phyloP scores from a whole-genome alignment of 2,888 invertebrate genomes.

The Ichneumoninae sp. region DNA sequence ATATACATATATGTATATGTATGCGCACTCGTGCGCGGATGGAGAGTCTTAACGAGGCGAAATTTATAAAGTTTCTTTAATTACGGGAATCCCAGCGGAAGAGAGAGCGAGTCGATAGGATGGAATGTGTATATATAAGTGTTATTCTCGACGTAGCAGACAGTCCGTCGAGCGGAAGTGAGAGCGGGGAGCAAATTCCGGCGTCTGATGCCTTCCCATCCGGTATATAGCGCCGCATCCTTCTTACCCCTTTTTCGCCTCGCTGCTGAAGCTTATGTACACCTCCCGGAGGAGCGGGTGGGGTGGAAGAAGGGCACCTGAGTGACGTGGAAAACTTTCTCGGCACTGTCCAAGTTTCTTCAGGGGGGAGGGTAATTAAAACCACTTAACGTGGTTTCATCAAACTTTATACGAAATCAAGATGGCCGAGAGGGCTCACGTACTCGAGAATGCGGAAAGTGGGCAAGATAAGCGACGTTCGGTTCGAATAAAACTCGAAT shows the following conservation, averaged over 20 bases:
- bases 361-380: constrained; percentile 74
- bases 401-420: constrained; percentile 73
- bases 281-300: background rate
- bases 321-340: constrained; percentile 74
- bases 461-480: background rate
- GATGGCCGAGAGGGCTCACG: constrained; percentile 58
- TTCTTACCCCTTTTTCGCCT: constrained; percentile 10
- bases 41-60: constrained; percentile 54
- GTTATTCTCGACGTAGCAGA: constrained; percentile 52
- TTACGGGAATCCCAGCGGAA: constrained; percentile 64
- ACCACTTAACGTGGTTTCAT: constrained; percentile 76
- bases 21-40: constrained; percentile 1
- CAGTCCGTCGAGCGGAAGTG: constrained; percentile 55
- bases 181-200: constrained; percentile 61
- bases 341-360: constrained; percentile 71
- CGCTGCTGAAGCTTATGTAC: constrained; percentile 9
- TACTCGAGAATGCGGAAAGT: background rate
- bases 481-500: background rate
- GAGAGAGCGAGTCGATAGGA: constrained; percentile 62
- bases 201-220: constrained; percentile 48
- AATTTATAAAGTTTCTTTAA: constrained; percentile 70
- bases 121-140: constrained; percentile 64
- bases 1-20: constrained; percentile 2
- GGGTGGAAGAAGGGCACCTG: constrained; percentile 35
- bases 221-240: constrained; percentile 31